A percentile compares a stretch with the other conserved stretches of the same genome.
Conservation (phyloP, 2,888 invertebrate genomes). For the Tribolium freemani region DNA sequence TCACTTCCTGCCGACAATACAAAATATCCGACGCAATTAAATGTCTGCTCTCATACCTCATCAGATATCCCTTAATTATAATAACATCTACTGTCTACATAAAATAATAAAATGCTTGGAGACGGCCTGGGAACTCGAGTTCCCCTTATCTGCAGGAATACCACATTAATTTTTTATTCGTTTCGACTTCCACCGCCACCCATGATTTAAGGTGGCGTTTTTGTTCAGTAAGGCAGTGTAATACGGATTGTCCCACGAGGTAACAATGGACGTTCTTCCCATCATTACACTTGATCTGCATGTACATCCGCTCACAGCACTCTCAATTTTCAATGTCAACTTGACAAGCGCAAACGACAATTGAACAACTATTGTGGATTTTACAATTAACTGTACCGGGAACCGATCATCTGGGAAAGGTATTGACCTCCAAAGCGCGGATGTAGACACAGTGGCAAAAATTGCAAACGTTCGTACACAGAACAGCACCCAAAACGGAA, state of each 20-base stretch:
- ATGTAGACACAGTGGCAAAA: not conserved
- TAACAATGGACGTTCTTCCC: slow-evolving; percentile 67
- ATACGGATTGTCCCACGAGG: slow-evolving; percentile 66
- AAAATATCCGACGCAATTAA: slow-evolving; percentile 56
- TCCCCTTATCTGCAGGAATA: slow-evolving; percentile 52
- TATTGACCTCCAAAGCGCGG: slow-evolving; percentile 38
- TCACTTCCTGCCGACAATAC: slow-evolving; percentile 52
- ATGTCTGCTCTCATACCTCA: slow-evolving; percentile 63
- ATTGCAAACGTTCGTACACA: not conserved
- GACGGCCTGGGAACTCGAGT: slow-evolving; percentile 59
- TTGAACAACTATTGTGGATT: slow-evolving; percentile 50
- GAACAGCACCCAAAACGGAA: not conserved
- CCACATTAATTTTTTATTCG: slow-evolving; percentile 57
- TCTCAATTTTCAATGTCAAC: slow-evolving; percentile 68
- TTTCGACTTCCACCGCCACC: slow-evolving; percentile 62
- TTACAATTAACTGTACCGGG: slow-evolving; percentile 48
- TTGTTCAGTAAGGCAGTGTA: slow-evolving; percentile 68
- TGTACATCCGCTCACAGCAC: slow-evolving; percentile 67
- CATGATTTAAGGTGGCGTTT: slow-evolving; percentile 63
- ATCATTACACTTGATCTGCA: slow-evolving; percentile 70
- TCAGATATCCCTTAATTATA: slow-evolving; percentile 66
- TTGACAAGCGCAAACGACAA: slow-evolving; percentile 49
- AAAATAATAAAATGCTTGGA: slow-evolving; percentile 62
- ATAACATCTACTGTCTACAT: slow-evolving; percentile 58
- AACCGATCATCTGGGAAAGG: slow-evolving; percentile 43